Percentiles rank a stretch among this genome's conserved stretches.
phyloP scores from a whole-genome alignment of 1,140 invertebrate genomes.

The Euwallacea similis region DNA sequence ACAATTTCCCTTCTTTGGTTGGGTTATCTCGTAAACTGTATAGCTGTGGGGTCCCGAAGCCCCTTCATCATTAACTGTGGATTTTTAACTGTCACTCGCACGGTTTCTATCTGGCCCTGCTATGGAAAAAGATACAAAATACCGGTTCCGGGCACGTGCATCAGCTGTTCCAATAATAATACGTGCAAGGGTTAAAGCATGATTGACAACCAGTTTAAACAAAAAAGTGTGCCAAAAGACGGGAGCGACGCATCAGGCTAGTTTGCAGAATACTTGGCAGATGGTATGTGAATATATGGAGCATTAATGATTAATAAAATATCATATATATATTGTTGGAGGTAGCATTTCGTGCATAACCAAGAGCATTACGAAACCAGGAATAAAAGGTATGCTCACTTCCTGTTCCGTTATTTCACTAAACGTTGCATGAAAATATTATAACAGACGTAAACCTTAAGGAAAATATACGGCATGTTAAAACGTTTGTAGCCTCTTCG shows the following conservation, averaged over 20 bases:
- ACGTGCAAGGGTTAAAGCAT: conserved; percentile 21
- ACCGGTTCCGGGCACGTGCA: conserved; percentile 31
- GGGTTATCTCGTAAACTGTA: conserved; percentile 24
- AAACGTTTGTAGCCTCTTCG: conserved; percentile 6
- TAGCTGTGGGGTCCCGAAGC: conserved; percentile 8
- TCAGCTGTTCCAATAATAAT: conserved; percentile 26
- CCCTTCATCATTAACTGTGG: conserved; percentile 23
- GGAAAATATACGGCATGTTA: conserved; percentile 3
- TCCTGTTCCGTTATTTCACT: conserved; percentile 14
- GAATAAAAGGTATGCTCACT: conserved; percentile 9
- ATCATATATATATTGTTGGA: too few species aligned
- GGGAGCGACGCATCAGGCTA: neutral
- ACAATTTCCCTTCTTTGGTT: conserved; percentile 4
- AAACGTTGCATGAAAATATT: conserved; percentile 17
- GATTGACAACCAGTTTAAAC: conserved; percentile 16
- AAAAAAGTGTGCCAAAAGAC: conserved; percentile 21
- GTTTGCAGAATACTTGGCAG: neutral
- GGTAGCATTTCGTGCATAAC: too few species aligned
- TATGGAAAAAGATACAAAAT: conserved; percentile 12
- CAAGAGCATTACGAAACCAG: too few species aligned
- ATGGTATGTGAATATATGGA: too few species aligned
- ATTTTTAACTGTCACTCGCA: conserved; percentile 30
- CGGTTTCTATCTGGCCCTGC: neutral
- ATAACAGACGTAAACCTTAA: neutral
- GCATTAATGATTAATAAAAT: too few species aligned